Evolutionary conservation across 2,113 vertebrate genomes (phyloP).

Genomic region (Tetrax tetrax): DNA sequence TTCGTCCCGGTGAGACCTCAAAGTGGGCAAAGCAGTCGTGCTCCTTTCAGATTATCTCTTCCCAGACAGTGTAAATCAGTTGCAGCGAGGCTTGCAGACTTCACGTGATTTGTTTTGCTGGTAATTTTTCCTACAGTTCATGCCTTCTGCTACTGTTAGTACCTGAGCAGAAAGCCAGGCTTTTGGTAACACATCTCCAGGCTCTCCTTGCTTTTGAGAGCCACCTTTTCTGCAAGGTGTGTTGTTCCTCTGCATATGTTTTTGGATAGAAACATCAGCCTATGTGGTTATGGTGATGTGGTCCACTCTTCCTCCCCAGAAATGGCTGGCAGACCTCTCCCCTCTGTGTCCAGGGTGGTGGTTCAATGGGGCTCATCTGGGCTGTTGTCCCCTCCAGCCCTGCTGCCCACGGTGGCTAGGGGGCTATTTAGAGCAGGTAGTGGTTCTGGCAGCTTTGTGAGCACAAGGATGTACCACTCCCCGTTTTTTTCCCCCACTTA

Average conservation of each 20-base stretch:
- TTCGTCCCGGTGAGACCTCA: background rate
- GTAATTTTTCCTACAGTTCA: accelerated
- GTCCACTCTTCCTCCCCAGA: background rate
- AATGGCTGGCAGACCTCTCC: no score
- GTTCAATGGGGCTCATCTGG: background rate
- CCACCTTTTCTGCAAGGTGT: background rate
- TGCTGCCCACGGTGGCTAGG: accelerated
- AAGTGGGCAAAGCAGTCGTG: accelerated
- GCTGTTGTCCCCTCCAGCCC: background rate
- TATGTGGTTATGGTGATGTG: background rate
- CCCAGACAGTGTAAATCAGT: background rate
- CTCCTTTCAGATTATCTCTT: background rate
- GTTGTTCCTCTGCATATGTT: background rate
- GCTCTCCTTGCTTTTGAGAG: background rate
- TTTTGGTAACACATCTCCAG: accelerated
- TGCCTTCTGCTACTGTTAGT: background rate
- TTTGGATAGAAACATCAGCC: background rate
- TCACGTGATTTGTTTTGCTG: accelerated
- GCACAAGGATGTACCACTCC: background rate
- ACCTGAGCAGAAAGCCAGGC: background rate
- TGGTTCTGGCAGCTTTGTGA: background rate
- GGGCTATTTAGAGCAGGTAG: background rate
- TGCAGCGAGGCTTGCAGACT: background rate
- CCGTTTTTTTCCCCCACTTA: background rate
- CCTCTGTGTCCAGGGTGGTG: background rate